phyloP scores from a whole-genome alignment of 2,797 vertebrate species.

The Chelonia mydas region DNA sequence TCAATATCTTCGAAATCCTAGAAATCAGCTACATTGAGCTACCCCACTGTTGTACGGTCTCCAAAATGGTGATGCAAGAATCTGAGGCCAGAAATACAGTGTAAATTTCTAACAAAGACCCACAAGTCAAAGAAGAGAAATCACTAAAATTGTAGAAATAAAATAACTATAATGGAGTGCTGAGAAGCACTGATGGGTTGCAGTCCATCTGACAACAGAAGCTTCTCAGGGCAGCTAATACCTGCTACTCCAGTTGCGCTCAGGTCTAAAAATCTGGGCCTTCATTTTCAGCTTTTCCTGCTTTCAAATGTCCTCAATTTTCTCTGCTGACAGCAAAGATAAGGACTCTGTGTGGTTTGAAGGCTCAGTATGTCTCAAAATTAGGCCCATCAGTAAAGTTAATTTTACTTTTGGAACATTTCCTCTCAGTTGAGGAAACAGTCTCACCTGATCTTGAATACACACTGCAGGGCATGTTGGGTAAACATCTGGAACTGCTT shows the following conservation, averaged over 20 bases:
- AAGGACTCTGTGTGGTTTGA: background rate
- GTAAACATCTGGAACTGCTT: conserved; percentile 51
- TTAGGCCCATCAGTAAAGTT: background rate
- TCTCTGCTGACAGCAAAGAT: background rate
- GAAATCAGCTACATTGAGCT: background rate
- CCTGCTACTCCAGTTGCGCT: background rate
- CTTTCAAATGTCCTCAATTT: background rate
- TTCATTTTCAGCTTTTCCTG: background rate
- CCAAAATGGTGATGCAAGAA: background rate
- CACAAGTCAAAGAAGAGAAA: background rate
- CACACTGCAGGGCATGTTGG: background rate
- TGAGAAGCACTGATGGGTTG: background rate
- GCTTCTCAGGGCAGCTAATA: background rate
- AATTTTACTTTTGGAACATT: background rate
- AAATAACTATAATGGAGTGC: background rate
- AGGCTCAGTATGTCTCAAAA: background rate
- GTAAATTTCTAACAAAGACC: background rate
- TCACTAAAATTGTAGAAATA: background rate
- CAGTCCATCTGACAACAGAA: background rate
- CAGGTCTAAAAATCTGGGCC: background rate
- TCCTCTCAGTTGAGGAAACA: background rate
- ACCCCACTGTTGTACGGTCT: background rate
- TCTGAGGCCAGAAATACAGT: background rate
- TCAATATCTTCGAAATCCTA: background rate
- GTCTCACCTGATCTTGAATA: background rate